Base-by-base conservation (phyloP, 2,888 invertebrate species). In the Sthenelais limicola region DNA sequence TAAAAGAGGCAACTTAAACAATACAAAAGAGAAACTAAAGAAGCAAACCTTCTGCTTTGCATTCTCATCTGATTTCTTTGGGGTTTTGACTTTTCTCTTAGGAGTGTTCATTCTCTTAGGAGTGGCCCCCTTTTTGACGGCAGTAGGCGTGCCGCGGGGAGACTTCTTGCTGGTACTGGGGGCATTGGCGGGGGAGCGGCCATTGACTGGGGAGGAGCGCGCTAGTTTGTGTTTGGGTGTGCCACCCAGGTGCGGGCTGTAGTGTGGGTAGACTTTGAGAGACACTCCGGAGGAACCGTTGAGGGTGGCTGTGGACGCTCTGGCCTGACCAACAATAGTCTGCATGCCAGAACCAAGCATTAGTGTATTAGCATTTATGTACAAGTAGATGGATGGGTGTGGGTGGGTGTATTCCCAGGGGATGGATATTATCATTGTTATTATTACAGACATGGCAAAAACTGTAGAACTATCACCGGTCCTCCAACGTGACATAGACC, bases 141-240 rank as follows among this genome's bases (percentile, higher is more conserved):
- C 5, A 15, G 38, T 62, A 15, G 2, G 43, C 43, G 9, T 18
- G 12, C 18, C 43, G 9, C 43, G 12, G 12, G 12, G 43, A 12
- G 9, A 33, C 28, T 54, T 69, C 24, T 52, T 51, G 38, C 49
- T 15, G 12, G 38, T 18, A 12, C 38, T 43, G 38, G 38, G 33
- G 7, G 54, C 21, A 3, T 38, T 33, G 9, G 52, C 54, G 2
- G 43, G 51, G 12, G 69, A 30, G 52, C 28, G 26, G 15, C 28
- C 26, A 26, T 52, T 52, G 15, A 12, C 26, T 24, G 52, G 52
- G 21, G 69, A 38, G 35, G 28, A 52, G 33, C 54, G 52, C 21
- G 52, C 52, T 38, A 54, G 54, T 15, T 51, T 69, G 52, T 69
- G 51, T 15, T 52, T 21, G 12, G 69, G 69, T 26, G 69, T 69